These are phyloP conservation scores for Leuciscus idus DNA, from an alignment of 2,113 vertebrate species.

Conservation along the genomic window DNA sequence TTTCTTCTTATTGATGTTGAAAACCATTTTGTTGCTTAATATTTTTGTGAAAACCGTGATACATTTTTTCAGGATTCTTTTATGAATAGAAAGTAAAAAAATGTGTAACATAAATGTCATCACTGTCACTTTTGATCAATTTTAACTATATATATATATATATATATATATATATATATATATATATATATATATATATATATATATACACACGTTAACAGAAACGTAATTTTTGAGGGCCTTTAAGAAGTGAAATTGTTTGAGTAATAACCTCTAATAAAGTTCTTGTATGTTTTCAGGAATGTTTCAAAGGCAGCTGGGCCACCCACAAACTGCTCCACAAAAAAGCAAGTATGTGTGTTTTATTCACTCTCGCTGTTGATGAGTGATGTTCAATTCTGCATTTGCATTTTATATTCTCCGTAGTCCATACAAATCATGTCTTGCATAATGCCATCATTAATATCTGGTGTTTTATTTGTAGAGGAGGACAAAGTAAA, in stretches of 20 bases:
- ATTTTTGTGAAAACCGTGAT: background rate
- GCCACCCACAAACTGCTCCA: constrained; percentile 93
- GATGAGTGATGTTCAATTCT: background rate
- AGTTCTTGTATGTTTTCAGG: constrained; percentile 74
- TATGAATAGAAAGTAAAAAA: background rate
- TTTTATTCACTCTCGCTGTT: background rate
- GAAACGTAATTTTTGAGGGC: background rate
- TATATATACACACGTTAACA: background rate
- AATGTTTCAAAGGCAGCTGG: constrained; percentile 99
- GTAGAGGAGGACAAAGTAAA: constrained; percentile 92
- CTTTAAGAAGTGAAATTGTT: background rate
- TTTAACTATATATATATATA: background rate
- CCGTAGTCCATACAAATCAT: background rate
- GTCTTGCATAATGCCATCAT: background rate
- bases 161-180: no score
- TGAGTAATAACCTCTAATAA: background rate
- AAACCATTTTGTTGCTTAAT: background rate
- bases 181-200: no score
- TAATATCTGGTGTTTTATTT: constrained; percentile 11
- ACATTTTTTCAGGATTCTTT: background rate
- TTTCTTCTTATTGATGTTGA: background rate
- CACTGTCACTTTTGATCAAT: background rate
- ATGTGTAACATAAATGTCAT: background rate
- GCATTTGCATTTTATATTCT: background rate
- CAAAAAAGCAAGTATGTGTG: constrained; percentile 98